phyloP scores from a whole-genome alignment of 1,140 invertebrate species.

The Brachionus rotundiformis region DNA sequence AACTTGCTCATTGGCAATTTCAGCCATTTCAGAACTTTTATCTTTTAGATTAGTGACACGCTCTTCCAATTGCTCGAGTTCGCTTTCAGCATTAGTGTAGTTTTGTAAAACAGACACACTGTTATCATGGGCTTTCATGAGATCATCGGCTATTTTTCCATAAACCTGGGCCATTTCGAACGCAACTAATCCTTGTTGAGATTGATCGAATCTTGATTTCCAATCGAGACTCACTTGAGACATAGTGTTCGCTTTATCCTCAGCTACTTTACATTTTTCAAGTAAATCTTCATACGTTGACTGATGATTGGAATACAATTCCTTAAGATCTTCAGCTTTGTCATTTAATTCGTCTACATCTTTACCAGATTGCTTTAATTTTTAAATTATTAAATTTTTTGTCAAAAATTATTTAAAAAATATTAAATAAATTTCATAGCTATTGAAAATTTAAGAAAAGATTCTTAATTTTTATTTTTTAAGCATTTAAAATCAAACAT shows the following conservation, averaged over 20 bases:
- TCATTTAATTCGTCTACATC: background rate
- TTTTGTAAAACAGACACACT: background rate
- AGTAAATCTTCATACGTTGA: background rate
- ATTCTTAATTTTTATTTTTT: too few relatives aligned
- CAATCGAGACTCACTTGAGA: background rate
- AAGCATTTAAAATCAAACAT: too few relatives aligned
- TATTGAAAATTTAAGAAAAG: too few relatives aligned
- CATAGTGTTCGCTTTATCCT: slow-evolving; percentile 35
- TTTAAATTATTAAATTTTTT: background rate
- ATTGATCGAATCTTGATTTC: slow-evolving; percentile 1
- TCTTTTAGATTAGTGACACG: background rate
- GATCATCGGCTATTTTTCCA: slow-evolving; percentile 24
- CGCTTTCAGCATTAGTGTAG: background rate
- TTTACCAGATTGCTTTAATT: background rate
- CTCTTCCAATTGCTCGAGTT: background rate
- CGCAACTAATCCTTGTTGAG: slow-evolving; percentile 29
- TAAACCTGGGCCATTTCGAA: slow-evolving; percentile 42
- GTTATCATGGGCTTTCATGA: background rate
- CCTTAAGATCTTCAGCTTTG: slow-evolving; percentile 25
- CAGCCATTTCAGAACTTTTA: background rate
- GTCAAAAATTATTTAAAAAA: too few relatives aligned
- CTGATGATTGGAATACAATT: slow-evolving; percentile 23
- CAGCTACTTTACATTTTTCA: slow-evolving; percentile 35
- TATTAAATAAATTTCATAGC: too few relatives aligned
- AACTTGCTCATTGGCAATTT: background rate